A percentile compares a stretch with the other conserved stretches of the same genome.
Conservation (phyloP, 2,888 invertebrate genomes). For the Pseudococcus jackbeardsleyi region DNA sequence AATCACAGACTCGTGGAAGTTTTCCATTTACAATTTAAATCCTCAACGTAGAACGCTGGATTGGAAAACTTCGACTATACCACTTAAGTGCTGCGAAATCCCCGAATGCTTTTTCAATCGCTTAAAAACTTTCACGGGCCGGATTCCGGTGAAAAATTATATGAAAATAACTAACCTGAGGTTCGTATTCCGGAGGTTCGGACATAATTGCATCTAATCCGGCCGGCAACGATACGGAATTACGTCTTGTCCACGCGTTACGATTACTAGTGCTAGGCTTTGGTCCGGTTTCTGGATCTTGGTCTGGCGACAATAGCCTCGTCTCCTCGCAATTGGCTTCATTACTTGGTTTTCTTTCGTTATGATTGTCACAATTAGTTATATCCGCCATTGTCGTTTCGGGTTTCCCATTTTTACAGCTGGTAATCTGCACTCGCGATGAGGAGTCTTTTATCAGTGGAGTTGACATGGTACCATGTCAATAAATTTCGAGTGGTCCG, state of each 20-base stretch:
- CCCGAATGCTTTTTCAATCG: slow-evolving; percentile 12
- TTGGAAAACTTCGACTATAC: slow-evolving; percentile 17
- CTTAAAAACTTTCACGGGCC: not conserved
- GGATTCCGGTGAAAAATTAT: not conserved
- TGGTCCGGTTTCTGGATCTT: not conserved
- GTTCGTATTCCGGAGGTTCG: slow-evolving; percentile 74
- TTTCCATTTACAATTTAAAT: not conserved
- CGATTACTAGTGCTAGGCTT: slow-evolving; percentile 41
- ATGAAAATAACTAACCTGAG: slow-evolving; percentile 67
- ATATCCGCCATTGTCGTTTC: slow-evolving; percentile 58
- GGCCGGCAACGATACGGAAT: slow-evolving; percentile 82
- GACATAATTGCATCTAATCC: slow-evolving; percentile 76
- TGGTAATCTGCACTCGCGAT: slow-evolving; percentile 59
- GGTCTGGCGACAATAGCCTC: not conserved
- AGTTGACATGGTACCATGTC: slow-evolving; percentile 45
- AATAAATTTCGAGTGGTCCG: not conserved
- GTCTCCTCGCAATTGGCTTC: slow-evolving; percentile 20
- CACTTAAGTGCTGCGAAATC: slow-evolving; percentile 37
- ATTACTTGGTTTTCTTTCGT: slow-evolving; percentile 30
- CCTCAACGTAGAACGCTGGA: not conserved
- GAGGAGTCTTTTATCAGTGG: slow-evolving; percentile 55
- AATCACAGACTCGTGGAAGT: not conserved
- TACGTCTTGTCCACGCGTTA: slow-evolving; percentile 73
- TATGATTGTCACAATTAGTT: slow-evolving; percentile 54
- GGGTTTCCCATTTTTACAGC: slow-evolving; percentile 53